Evolutionary conservation across 2,113 vertebrate species (phyloP).

Genomic region (Ammodytes dubius): DNA sequence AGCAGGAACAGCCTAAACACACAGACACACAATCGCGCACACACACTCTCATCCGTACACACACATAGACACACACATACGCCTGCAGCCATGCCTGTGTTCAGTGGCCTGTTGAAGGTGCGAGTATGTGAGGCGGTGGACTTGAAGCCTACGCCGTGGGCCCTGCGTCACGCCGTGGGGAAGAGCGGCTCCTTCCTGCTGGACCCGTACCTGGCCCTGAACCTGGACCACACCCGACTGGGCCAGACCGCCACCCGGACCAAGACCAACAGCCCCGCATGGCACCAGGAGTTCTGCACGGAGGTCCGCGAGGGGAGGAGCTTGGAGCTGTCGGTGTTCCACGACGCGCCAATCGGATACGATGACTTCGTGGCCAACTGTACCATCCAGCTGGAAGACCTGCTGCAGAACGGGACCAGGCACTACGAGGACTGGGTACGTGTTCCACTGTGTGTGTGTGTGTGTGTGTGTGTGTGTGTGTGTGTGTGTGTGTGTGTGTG

Average conservation of each 20-base stretch:
- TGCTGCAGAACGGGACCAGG: constrained; percentile 98
- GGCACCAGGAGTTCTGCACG: constrained; percentile 98
- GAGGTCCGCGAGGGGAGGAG: constrained; percentile 96
- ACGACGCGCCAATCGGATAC: constrained; percentile 98
- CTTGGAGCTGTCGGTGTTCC: constrained; percentile 98
- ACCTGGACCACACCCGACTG: constrained; percentile 97
- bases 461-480: too few relatives aligned
- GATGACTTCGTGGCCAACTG: constrained; percentile 99
- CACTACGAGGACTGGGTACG: constrained; percentile 99
- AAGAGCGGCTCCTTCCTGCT: constrained; percentile 96
- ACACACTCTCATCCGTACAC: not conserved
- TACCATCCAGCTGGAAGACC: constrained; percentile 99
- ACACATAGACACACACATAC: constrained; percentile 30
- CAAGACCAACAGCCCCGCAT: constrained; percentile 97
- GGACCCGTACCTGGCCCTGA: constrained; percentile 98
- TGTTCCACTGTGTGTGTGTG: constrained; percentile 26
- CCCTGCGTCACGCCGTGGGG: constrained; percentile 96
- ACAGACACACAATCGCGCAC: constrained; percentile 21
- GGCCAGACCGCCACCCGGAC: constrained; percentile 97
- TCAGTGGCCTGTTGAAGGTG: constrained; percentile 98
- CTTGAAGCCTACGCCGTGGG: constrained; percentile 98
- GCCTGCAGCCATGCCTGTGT: constrained; percentile 93
- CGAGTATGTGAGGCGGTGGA: constrained; percentile 98
- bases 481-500: too few relatives aligned
- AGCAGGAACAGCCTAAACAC: constrained; percentile 71